These are phyloP conservation scores for Pomatorhinus ruficollis DNA, from an alignment of 2,113 vertebrate species.

Conservation along the genomic window DNA sequence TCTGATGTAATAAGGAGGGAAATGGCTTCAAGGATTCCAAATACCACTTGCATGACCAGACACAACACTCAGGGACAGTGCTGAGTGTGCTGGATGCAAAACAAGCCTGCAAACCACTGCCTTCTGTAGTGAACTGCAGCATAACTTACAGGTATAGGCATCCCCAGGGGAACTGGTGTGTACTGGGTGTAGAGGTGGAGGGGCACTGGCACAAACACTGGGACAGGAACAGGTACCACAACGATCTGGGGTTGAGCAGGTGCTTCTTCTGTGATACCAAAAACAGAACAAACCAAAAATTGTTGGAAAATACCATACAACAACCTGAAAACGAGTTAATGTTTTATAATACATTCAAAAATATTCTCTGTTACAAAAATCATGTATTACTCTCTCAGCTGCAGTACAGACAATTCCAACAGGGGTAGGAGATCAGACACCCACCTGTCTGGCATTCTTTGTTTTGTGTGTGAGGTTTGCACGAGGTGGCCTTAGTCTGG, in stretches of 20 bases:
- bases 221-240: conserved; percentile 91
- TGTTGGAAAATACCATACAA: neutral
- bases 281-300: neutral
- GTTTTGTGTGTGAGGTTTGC: conserved; percentile 87
- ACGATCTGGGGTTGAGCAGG: conserved; percentile 75
- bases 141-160: conserved; percentile 90
- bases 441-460: conserved; percentile 91
- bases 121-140: neutral
- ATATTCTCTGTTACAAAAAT: neutral
- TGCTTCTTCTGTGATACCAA: conserved; percentile 43
- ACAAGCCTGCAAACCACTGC: neutral
- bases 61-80: neutral
- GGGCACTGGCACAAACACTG: conserved; percentile 91
- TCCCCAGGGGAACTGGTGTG: conserved; percentile 83
- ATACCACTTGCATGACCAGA: neutral
- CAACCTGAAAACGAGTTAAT: neutral
- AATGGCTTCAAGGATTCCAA: neutral
- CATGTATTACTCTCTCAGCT: neutral
- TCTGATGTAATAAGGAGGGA: neutral
- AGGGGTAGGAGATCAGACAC: neutral
- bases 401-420: neutral
- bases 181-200: conserved; percentile 94
- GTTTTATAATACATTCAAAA: neutral
- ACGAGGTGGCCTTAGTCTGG: conserved; percentile 93
- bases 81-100: neutral